Base-by-base conservation (phyloP, 2,113 vertebrate genomes). In the Dolichallabes microphthalmus region DNA sequence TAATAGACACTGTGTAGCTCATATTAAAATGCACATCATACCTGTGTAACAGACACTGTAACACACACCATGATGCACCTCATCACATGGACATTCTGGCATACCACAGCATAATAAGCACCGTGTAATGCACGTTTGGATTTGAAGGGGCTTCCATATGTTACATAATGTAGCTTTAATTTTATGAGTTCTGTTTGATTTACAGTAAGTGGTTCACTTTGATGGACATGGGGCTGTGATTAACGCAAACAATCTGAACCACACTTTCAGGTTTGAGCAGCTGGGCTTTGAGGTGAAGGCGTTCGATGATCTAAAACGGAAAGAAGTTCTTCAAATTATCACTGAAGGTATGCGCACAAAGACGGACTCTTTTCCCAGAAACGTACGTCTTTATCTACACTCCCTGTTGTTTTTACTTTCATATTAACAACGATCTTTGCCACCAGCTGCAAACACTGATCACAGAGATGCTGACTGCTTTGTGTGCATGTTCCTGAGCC, bases 381-480 rank as follows among this genome's bases (percentile, higher is more conserved):
- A n/a, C 5, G 0, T 53, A 4, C 13, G 12, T 30, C 39, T 15
- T 60, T 27, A 4, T 76, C 27, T 35, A 35, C 32, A 35, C 30
- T 32, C 10, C 30, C 35, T 57, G 20, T 77, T 19, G 22, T 57
- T 63, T 63, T 86, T 61, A 84, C 19, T 68, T 39, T 85, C 73
- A 27, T 14, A 12, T 35, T 32, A 27, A 27, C 52, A 15, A 50
- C 5, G 15, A 32, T 32, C 19, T 80, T 45, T 76, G 17, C 19
- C 80, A 32, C 32, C 81, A 99, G 98, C 93, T 25, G 95, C 98
- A 0, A 74, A 2, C 1, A 89, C 32, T 1, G 91, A 96, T 89
- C 96, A 99, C 17, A 88, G 87, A 0, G 94, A 97, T 13, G 94
- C 94, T 0, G 98, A 99, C 90, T 98, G 97, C 92, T 98, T 99